Conservation (phyloP, 2,888 invertebrate species). For the Prenolepis imparis region DNA sequence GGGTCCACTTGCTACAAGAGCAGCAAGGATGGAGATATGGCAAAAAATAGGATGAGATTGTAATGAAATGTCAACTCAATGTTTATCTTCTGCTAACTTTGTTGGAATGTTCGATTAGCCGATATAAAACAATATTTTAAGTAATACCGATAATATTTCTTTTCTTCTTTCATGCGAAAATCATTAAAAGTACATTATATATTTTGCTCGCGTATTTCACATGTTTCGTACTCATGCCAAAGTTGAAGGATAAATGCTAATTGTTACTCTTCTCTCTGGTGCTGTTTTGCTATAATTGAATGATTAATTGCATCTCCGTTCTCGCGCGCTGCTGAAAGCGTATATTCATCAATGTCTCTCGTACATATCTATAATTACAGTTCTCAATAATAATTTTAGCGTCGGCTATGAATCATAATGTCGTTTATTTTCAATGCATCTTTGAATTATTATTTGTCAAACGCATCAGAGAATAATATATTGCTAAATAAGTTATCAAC, state of each 20-base stretch:
- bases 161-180: background rate
- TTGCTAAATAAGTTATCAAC: constrained; percentile 12
- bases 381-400: constrained; percentile 54
- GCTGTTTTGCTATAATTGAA: constrained; percentile 47
- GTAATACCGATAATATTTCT: background rate
- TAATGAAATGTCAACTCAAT: constrained; percentile 63
- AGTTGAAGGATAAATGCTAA: constrained; percentile 48
- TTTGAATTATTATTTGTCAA: constrained; percentile 57
- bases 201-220: background rate
- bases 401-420: constrained; percentile 40
- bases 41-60: constrained; percentile 42
- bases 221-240: constrained; percentile 22
- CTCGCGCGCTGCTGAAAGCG: constrained; percentile 41
- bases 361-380: constrained; percentile 58
- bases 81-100: constrained; percentile 56
- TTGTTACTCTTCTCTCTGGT: constrained; percentile 21
- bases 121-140: constrained; percentile 5
- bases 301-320: constrained; percentile 56
- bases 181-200: background rate
- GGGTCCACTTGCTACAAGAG: constrained; percentile 49
- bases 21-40: constrained; percentile 54
- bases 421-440: constrained; percentile 39
- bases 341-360: constrained; percentile 69
- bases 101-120: constrained; percentile 5
- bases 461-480: constrained; percentile 21